A percentile compares a stretch with the other conserved stretches of the same genome.
These are phyloP conservation scores for Trypoxylus dichotomus DNA, from an alignment of 1,140 invertebrate species.

Conservation along the genomic window DNA sequence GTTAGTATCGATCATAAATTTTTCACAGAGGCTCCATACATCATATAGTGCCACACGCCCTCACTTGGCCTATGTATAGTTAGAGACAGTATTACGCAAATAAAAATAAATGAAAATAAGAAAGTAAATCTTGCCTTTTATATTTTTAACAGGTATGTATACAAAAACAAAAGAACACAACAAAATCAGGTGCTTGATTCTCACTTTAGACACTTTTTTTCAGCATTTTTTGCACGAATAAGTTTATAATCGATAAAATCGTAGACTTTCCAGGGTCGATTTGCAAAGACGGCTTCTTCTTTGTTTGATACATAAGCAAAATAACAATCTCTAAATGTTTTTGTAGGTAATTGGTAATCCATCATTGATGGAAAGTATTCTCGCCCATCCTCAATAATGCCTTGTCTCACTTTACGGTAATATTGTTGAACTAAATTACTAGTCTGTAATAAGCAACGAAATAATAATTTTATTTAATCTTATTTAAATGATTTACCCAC, in stretches of 20 bases:
- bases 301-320: slow-evolving; percentile 48
- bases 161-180: background rate
- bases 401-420: slow-evolving; percentile 38
- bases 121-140: too few species aligned
- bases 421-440: background rate
- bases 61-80: too few species aligned
- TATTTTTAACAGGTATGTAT: too few species aligned
- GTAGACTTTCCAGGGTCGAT: background rate
- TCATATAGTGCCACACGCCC: too few species aligned
- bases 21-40: too few species aligned
- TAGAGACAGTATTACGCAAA: too few species aligned
- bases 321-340: slow-evolving; percentile 45
- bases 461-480: background rate
- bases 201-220: background rate
- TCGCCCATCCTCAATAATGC: slow-evolving; percentile 40
- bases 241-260: slow-evolving; percentile 26
- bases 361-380: slow-evolving; percentile 46
- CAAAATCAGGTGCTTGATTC: background rate
- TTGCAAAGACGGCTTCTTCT: slow-evolving; percentile 37
- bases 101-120: too few species aligned
- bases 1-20: too few species aligned
- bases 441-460: slow-evolving; percentile 12
- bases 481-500: slow-evolving; percentile 22
- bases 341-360: slow-evolving; percentile 44
- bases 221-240: slow-evolving; percentile 6